phyloP scores from a whole-genome alignment of 2,888 invertebrate species.

The Anthrax anthrax region DNA sequence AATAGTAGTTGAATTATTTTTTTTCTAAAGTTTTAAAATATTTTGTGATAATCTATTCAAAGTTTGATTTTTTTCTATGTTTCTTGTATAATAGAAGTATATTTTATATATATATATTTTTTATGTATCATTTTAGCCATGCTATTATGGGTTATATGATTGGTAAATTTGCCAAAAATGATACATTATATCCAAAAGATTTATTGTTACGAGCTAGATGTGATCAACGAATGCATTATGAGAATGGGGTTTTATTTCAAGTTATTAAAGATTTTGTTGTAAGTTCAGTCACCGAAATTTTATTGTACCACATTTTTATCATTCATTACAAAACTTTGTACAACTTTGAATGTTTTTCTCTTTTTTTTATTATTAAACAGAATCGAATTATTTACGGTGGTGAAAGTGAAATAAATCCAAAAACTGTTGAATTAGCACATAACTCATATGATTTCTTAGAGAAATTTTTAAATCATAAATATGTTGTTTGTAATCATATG shows the following conservation, averaged over 20 bases:
- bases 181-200: constrained; percentile 42
- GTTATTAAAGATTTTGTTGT: constrained; percentile 35
- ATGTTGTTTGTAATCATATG: constrained; percentile 22
- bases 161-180: constrained; percentile 39
- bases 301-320: too few relatives aligned
- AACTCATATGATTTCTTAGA: constrained; percentile 28
- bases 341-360: neutral
- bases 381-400: constrained; percentile 26
- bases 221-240: constrained; percentile 41
- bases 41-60: too few relatives aligned
- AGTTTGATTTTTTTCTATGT: too few relatives aligned
- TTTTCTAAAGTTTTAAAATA: too few relatives aligned
- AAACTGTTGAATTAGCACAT: constrained; percentile 22
- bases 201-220: constrained; percentile 37
- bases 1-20: too few relatives aligned
- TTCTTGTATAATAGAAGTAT: too few relatives aligned
- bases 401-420: constrained; percentile 20
- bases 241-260: constrained; percentile 38
- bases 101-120: too few relatives aligned
- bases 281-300: constrained; percentile 19
- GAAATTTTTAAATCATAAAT: constrained; percentile 23
- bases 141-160: constrained; percentile 39
- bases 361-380: constrained; percentile 12
- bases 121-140: too few relatives aligned
- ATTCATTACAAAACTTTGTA: neutral